These are phyloP conservation scores for Danio rerio DNA, from an alignment of 2,113 vertebrate species.

Conservation along the genomic window DNA sequence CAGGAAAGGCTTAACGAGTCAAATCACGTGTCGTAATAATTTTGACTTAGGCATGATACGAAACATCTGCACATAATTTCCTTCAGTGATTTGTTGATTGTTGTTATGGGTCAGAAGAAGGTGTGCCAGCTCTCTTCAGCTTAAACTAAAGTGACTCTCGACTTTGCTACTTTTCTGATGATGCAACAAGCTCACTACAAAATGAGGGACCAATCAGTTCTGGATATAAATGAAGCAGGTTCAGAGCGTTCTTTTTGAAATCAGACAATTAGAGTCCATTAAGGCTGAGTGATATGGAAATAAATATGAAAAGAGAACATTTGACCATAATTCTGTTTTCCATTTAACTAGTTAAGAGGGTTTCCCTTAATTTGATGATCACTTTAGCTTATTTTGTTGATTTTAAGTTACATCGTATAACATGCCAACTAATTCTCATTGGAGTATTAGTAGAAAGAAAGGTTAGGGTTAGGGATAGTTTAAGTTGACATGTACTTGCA, in stretches of 20 bases:
- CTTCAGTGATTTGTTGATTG: background rate
- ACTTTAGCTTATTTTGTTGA: no score
- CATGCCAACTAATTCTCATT: no score
- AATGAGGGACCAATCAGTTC: constrained; percentile 7
- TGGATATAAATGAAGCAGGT: constrained; percentile 1
- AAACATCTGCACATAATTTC: constrained; percentile 14
- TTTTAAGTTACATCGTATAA: no score
- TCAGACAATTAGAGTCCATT: background rate
- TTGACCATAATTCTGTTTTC: no score
- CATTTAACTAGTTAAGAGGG: no score
- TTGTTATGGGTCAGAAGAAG: constrained; percentile 30
- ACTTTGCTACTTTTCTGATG: constrained; percentile 22
- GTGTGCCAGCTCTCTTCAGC: constrained; percentile 36
- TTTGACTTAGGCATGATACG: background rate
- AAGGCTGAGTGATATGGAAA: no score
- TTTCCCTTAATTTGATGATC: no score
- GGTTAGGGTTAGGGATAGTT: no score
- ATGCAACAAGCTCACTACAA: background rate
- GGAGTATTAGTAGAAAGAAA: no score
- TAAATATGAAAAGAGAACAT: no score
- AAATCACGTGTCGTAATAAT: background rate
- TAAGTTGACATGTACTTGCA: no score
- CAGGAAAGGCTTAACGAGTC: background rate
- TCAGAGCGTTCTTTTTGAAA: constrained; percentile 10
- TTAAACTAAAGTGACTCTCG: background rate